Base-by-base conservation (phyloP, 92 coral and sea anemone species). In the Palythoa heliodiscus region DNA sequence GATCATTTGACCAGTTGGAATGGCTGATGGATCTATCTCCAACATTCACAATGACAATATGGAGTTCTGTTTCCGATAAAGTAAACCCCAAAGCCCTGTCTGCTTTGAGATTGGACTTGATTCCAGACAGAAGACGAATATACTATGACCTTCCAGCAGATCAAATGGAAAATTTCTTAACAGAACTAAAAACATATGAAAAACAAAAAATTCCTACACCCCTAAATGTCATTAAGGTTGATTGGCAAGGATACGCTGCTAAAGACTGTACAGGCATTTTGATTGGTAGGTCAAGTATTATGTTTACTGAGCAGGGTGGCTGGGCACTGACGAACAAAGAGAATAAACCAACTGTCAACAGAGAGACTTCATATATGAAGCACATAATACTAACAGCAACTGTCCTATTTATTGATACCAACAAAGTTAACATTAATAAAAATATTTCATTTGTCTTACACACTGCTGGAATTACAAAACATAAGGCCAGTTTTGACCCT, bases 81-180 rank as follows among this genome's bases (percentile, higher is more conserved):
- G 92, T 93, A 2, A 83, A 89, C n/a, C 82, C 83, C 0, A 78
- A 88, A 29, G 98, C 92, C 83, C 82, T 96, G 40, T 91, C 90
- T 11, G 70, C 84, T 20, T 73, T 94, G 71, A 87, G 87, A 4
- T 4, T 47, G 40, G 86, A 63, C 60, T 72, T 78, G 84, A 89
- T 89, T 55, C 83, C 82, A 48, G 83, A 91, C 68, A 92, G 87
- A 78, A 86, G 86, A 52, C 90, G 90, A 73, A 93, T 96, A 11
- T 96, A 92, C 79, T 87, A 91, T 74, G 98, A 96, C 77, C 87
- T 95, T 35, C 98, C 98, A 13, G 22, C 88, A 78, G 82, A 88
- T 74, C 94, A 93, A 66, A 87, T 84, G 71, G 73, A 70, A 23
- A 71, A 70, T 22, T 85, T 89, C 66, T 47, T 71, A 24, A 76